Percentiles rank a stretch among this genome's conserved stretches.
These are phyloP conservation scores for Pelecanoides urinatrix DNA, from an alignment of 2,113 vertebrate genomes.

Conservation along the genomic window DNA sequence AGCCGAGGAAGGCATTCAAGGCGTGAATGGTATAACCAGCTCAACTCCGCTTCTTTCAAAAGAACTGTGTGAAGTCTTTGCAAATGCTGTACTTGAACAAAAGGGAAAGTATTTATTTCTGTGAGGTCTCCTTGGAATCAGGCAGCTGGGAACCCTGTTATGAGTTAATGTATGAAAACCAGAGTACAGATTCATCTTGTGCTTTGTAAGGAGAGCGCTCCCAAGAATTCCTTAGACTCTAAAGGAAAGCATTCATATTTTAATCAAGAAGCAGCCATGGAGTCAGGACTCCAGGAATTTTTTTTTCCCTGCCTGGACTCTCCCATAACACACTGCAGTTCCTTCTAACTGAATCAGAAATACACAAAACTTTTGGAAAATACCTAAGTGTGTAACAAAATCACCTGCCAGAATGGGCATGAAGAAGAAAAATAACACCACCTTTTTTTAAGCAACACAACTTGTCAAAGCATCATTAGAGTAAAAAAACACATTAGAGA, in stretches of 20 bases:
- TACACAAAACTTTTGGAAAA: not conserved
- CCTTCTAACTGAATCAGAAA: not conserved
- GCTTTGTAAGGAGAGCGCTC: constrained; percentile 10
- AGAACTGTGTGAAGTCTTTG: constrained; percentile 14
- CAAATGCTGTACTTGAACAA: constrained; percentile 10
- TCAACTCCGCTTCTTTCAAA: constrained; percentile 5
- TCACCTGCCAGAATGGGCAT: not conserved
- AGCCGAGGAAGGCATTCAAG: not conserved
- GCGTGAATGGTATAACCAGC: constrained; percentile 1
- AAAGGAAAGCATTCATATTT: constrained; percentile 49
- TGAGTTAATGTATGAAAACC: constrained; percentile 42
- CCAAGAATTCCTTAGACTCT: not conserved
- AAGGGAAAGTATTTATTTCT: constrained; percentile 45
- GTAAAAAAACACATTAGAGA: not conserved
- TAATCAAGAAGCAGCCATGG: not conserved
- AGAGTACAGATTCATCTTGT: not conserved
- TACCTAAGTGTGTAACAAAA: not conserved
- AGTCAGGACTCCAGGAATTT: not conserved
- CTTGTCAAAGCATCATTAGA: not conserved
- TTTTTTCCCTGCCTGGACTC: not conserved
- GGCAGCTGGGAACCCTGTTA: constrained; percentile 51
- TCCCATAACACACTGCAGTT: not conserved
- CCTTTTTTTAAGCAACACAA: not conserved
- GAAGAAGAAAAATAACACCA: not conserved
- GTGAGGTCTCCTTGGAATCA: constrained; percentile 43